Conservation (phyloP, 2,797 vertebrate genomes). For the Alauda arvensis region DNA sequence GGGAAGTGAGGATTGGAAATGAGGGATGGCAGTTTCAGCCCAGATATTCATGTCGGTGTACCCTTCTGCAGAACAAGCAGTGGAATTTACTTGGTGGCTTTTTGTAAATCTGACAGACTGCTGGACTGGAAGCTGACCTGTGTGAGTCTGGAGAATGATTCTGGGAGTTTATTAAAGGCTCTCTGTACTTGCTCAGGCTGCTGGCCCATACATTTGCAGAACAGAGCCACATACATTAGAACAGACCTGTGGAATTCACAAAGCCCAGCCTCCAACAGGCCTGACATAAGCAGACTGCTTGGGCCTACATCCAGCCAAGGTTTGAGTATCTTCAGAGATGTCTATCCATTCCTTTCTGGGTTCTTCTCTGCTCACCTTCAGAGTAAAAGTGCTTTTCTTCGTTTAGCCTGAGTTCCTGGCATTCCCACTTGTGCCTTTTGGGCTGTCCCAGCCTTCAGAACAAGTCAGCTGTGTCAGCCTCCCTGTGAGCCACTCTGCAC, state of each 20-base stretch:
- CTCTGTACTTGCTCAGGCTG: neutral
- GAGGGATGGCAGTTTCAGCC: neutral
- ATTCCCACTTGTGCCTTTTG: neutral
- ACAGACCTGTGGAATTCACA: neutral
- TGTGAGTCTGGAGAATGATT: neutral
- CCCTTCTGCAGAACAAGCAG: neutral
- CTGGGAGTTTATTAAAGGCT: neutral
- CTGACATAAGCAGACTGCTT: neutral
- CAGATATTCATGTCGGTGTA: neutral
- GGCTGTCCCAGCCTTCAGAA: neutral
- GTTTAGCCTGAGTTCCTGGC: neutral
- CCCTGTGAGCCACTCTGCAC: neutral
- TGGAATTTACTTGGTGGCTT: neutral
- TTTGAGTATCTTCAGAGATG: neutral
- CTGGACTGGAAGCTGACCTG: neutral
- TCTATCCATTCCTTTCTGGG: neutral
- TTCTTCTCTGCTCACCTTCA: neutral
- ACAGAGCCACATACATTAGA: fast-evolving
- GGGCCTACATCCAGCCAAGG: neutral
- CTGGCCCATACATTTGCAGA: neutral
- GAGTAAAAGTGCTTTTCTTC: neutral
- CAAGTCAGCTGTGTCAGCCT: neutral
- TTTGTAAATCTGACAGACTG: neutral
- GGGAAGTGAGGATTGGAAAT: neutral
- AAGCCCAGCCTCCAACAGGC: neutral